Conservation (phyloP, 1,140 invertebrate species). For the Drosophila tristis region DNA sequence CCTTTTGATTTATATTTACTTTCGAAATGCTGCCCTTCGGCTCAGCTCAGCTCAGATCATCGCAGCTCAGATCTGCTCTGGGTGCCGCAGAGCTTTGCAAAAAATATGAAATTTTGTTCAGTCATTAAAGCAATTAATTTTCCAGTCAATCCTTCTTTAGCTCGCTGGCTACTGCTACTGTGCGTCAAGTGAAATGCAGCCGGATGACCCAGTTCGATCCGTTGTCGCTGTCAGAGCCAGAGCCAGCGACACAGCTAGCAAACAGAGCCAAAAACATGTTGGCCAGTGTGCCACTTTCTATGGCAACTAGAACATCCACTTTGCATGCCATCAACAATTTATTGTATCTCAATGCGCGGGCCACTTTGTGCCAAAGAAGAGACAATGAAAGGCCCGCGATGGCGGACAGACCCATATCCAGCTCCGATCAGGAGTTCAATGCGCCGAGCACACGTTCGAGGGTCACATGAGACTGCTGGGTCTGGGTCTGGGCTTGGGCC, state of each 20-base stretch:
- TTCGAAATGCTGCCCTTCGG: constrained; percentile 56
- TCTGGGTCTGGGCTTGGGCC: constrained; percentile 6
- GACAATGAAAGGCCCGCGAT: constrained; percentile 44
- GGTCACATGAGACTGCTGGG: constrained; percentile 55
- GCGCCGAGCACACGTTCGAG: constrained; percentile 57
- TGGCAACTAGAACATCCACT: constrained; percentile 75
- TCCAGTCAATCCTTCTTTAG: constrained; percentile 6
- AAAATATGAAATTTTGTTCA: constrained; percentile 50
- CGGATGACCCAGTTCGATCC: constrained; percentile 56
- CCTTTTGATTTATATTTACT: constrained; percentile 73
- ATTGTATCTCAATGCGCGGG: constrained; percentile 44
- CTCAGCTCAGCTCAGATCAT: background rate
- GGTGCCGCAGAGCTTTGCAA: background rate
- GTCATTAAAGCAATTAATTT: constrained; percentile 67
- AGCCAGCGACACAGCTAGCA: constrained; percentile 12
- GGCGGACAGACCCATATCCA: constrained; percentile 19
- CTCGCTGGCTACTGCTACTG: constrained; percentile 45
- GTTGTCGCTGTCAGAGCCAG: constrained; percentile 23
- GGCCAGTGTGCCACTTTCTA: constrained; percentile 74
- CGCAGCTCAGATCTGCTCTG: too few species aligned
- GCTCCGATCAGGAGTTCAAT: constrained; percentile 69
- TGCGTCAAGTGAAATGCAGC: constrained; percentile 70
- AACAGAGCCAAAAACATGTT: constrained; percentile 57
- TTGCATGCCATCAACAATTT: constrained; percentile 69
- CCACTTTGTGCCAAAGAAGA: constrained; percentile 35